Conservation (phyloP, 2,888 invertebrate genomes). For the Plutella xylostella region DNA sequence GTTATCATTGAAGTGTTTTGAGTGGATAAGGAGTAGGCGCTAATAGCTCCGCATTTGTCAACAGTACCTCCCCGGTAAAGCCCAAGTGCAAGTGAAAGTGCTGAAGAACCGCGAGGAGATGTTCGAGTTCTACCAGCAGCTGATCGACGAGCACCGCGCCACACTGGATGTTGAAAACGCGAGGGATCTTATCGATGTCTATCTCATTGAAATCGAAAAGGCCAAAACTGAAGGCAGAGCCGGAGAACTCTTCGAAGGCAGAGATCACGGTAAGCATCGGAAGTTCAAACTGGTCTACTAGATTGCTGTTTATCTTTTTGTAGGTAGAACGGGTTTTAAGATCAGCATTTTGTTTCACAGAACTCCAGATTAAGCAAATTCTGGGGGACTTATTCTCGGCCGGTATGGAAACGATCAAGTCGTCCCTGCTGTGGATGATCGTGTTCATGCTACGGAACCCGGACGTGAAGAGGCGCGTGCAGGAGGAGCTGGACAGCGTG, state of each 20-base stretch:
- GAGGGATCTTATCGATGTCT: constrained; percentile 88
- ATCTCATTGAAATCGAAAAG: constrained; percentile 85
- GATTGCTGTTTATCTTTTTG: neutral
- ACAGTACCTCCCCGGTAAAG: constrained; percentile 73
- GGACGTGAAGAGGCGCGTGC: constrained; percentile 82
- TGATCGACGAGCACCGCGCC: constrained; percentile 83
- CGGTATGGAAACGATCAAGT: constrained; percentile 94
- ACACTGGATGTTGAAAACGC: constrained; percentile 81
- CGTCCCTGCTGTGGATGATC: constrained; percentile 88
- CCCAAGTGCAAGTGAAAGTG: constrained; percentile 72
- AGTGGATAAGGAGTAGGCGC: too few relatives aligned
- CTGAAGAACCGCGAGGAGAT: constrained; percentile 84
- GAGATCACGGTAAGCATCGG: constrained; percentile 80
- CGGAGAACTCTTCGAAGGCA: constrained; percentile 83
- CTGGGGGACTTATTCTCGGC: constrained; percentile 92
- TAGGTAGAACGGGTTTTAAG: neutral
- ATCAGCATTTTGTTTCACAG: constrained; percentile 51
- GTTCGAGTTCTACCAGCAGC: constrained; percentile 85
- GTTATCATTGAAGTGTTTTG: too few relatives aligned
- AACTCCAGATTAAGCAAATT: constrained; percentile 91
- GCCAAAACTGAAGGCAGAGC: constrained; percentile 82
- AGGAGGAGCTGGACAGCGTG: constrained; percentile 87
- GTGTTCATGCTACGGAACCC: constrained; percentile 90
- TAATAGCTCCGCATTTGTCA: constrained; percentile 19
- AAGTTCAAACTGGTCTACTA: neutral